phyloP scores from a whole-genome alignment of 2,113 vertebrate species.

The Bos javanicus region DNA sequence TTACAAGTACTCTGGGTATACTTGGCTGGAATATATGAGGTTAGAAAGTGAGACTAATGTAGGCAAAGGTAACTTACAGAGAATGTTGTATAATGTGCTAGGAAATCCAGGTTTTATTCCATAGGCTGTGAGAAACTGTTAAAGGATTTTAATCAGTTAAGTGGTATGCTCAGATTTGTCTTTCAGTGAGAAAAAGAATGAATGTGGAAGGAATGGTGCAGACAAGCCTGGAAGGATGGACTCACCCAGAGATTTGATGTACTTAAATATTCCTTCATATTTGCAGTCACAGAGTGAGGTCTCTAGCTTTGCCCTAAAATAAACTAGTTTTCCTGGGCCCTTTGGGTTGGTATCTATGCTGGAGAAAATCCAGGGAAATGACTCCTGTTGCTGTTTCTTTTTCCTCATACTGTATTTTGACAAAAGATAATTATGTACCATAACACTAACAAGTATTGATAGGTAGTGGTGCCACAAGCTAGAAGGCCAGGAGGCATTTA shows the following conservation, averaged over 20 bases:
- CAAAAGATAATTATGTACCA: neutral
- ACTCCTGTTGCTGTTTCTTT: neutral
- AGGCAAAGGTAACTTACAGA: neutral
- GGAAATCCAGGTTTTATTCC: neutral
- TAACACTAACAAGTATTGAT: neutral
- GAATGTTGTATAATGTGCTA: neutral
- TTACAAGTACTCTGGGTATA: neutral
- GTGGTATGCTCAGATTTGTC: neutral
- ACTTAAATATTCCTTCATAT: neutral
- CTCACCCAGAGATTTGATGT: neutral
- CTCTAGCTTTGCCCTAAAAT: neutral
- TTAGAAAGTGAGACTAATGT: neutral
- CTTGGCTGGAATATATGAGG: neutral
- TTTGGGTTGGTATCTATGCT: neutral
- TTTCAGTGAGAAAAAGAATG: neutral
- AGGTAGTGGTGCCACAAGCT: neutral
- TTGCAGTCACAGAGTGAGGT: neutral
- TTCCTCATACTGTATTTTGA: neutral
- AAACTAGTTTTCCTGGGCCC: neutral
- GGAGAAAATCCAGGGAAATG: neutral
- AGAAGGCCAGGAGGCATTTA: neutral
- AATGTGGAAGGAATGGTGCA: neutral
- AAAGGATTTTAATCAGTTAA: neutral
- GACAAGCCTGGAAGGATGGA: neutral
- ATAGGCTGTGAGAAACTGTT: neutral